phyloP scores from a whole-genome alignment of 2,797 vertebrate species.

The Remorina albescens region DNA sequence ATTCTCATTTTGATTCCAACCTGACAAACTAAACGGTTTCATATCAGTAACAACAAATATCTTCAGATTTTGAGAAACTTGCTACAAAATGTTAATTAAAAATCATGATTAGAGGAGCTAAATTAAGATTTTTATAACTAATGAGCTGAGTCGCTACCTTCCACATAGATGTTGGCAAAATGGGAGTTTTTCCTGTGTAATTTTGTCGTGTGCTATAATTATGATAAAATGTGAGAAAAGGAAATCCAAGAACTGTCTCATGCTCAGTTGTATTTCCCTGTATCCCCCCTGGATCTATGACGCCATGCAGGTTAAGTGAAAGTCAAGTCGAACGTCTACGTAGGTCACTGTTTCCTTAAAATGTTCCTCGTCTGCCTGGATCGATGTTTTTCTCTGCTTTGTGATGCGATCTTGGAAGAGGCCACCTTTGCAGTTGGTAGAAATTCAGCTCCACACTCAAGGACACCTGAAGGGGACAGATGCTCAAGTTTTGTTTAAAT shows the following conservation, averaged over 20 bases:
- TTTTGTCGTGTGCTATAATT: neutral
- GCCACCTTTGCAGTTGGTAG: conserved; percentile 16
- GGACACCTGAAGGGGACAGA: conserved; percentile 28
- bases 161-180: neutral
- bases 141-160: neutral
- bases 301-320: conserved; percentile 47
- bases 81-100: too few relatives aligned
- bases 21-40: too few relatives aligned
- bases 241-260: neutral
- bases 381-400: conserved; percentile 26
- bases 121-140: neutral
- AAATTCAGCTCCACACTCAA: conserved; percentile 21
- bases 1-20: too few relatives aligned
- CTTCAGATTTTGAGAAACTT: too few relatives aligned
- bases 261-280: neutral
- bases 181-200: neutral
- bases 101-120: neutral
- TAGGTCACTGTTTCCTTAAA: neutral
- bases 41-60: too few relatives aligned
- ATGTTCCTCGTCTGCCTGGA: conserved; percentile 26
- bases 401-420: conserved; percentile 8
- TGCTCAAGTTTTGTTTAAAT: neutral
- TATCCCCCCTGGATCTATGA: conserved; percentile 5
- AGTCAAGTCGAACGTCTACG: conserved; percentile 42
- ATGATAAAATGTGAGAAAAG: neutral